Evolutionary conservation across 2,797 vertebrate genomes (phyloP).

Genomic region (Emys orbicularis): DNA sequence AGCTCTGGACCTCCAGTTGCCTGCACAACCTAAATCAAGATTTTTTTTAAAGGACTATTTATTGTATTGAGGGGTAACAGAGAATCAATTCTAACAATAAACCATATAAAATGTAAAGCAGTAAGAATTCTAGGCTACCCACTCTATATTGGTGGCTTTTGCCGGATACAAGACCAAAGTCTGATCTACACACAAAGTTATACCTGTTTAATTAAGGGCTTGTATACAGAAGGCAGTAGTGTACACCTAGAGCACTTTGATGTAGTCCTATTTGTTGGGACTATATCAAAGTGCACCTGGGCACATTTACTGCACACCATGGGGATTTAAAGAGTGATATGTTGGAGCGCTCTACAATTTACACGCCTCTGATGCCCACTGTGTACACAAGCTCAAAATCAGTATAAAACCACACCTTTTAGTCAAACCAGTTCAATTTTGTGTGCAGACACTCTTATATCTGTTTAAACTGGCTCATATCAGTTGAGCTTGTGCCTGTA

Average conservation of each 20-base stretch:
- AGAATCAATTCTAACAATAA: neutral
- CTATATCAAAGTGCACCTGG: neutral
- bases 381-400: neutral
- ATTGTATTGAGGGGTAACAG: neutral
- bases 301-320: neutral
- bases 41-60: neutral
- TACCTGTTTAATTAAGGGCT: neutral
- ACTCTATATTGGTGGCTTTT: neutral
- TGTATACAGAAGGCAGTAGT: neutral
- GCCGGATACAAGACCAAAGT: neutral
- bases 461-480: neutral
- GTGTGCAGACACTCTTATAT: neutral
- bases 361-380: neutral
- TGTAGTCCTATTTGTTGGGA: neutral
- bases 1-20: constrained; percentile 91
- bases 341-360: neutral
- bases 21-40: constrained; percentile 89
- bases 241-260: neutral
- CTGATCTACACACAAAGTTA: neutral
- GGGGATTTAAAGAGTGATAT: too few species aligned
- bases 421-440: neutral
- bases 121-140: neutral
- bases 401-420: neutral
- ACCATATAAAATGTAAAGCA: neutral
- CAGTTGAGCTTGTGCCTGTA: neutral